Percentiles rank a stretch among this genome's conserved stretches.
These are phyloP conservation scores for Channa maculata DNA, from an alignment of 2,113 vertebrate species.

Conservation along the genomic window DNA sequence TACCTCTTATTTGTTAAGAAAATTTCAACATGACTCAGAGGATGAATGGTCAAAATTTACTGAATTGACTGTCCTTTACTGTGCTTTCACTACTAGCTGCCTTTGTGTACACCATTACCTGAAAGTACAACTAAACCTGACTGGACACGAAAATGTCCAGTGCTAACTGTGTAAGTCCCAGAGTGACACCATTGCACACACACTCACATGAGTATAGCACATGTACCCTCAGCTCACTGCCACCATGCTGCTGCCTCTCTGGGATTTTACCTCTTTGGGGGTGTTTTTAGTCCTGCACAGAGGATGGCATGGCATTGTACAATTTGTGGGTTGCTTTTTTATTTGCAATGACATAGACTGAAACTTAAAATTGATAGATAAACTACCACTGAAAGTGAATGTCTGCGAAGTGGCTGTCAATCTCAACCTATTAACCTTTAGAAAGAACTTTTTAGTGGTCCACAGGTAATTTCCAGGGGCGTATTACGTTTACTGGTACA, in stretches of 20 bases:
- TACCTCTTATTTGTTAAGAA: neutral
- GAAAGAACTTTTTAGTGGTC: no score
- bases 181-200: neutral
- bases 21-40: neutral
- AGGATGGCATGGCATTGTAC: neutral
- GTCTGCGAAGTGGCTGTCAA: neutral
- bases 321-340: slow-evolving; percentile 20
- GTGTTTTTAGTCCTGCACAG: slow-evolving; percentile 6
- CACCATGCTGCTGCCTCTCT: neutral
- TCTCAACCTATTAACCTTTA: neutral
- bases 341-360: slow-evolving; percentile 7
- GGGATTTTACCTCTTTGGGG: slow-evolving; percentile 45
- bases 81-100: no score
- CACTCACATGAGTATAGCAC: neutral
- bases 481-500: neutral
- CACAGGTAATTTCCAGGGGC: neutral
- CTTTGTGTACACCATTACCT: neutral
- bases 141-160: no score
- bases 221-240: neutral
- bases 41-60: neutral
- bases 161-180: neutral
- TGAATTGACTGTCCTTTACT: neutral
- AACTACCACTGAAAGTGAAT: neutral
- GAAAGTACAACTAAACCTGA: neutral
- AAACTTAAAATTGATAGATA: neutral